Evolutionary conservation across 2,113 vertebrate species (phyloP).

Genomic region (Cochlearius cochlearius): DNA sequence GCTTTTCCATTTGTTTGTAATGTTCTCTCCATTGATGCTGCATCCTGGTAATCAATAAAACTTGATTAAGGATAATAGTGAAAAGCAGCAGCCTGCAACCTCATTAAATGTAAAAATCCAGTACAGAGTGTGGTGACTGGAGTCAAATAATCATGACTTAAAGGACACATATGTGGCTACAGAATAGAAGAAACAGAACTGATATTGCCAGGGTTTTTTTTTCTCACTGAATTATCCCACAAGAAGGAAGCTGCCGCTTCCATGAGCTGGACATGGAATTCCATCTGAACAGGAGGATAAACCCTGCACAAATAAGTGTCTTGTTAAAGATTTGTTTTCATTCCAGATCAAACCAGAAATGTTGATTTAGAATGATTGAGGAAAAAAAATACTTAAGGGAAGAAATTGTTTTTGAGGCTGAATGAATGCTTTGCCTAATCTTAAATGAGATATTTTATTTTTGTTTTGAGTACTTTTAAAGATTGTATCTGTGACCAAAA

Average conservation of each 20-base stretch:
- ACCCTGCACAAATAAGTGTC: background rate
- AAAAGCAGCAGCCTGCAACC: constrained; percentile 38
- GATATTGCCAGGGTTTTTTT: background rate
- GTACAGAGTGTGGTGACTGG: background rate
- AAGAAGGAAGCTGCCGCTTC: background rate
- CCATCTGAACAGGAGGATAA: background rate
- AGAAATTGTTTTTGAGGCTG: background rate
- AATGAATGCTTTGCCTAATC: background rate
- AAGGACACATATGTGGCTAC: background rate
- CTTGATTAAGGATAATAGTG: constrained; percentile 13
- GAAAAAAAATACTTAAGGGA: background rate
- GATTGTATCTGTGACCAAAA: background rate
- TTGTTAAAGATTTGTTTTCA: background rate
- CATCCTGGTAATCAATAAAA: constrained; percentile 7
- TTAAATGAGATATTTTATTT: background rate
- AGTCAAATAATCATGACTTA: background rate
- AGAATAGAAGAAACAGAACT: background rate
- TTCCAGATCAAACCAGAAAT: background rate
- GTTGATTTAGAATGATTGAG: background rate
- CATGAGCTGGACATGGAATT: background rate
- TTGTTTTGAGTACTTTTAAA: background rate
- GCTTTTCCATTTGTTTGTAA: constrained; percentile 27
- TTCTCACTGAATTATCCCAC: background rate
- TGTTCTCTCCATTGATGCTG: background rate
- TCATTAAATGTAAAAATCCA: constrained; percentile 27